These are phyloP conservation scores for Anneissia japonica DNA, from an alignment of 35 echinoderm and acorn worm genomes.

Conservation along the genomic window DNA sequence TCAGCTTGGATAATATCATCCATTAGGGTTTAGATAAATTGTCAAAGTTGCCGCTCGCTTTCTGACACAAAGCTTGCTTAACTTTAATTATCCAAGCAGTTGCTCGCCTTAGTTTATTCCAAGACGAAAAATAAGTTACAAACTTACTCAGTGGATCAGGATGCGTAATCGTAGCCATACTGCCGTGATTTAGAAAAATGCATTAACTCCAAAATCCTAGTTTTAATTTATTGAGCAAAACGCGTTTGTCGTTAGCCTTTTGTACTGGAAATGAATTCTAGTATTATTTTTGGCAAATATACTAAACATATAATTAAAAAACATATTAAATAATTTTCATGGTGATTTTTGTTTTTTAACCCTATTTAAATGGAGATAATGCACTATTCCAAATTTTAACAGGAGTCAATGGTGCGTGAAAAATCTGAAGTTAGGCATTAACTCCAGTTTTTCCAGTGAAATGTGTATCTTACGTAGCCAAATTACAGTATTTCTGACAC, in stretches of 20 bases:
- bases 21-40: not conserved
- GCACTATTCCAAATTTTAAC: too few relatives aligned
- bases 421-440: too few relatives aligned
- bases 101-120: slow-evolving; percentile 7
- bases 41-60: not conserved
- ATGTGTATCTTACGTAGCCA: too few relatives aligned
- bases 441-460: too few relatives aligned
- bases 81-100: slow-evolving; percentile 38
- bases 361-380: too few relatives aligned
- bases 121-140: slow-evolving; percentile 15
- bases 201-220: slow-evolving; percentile 6
- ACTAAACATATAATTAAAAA: not conserved
- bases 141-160: not conserved
- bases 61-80: not conserved
- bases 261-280: not conserved
- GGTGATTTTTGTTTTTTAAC: too few relatives aligned
- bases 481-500: too few relatives aligned
- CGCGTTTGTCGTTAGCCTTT: not conserved
- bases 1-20: slow-evolving; percentile 19
- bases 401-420: too few relatives aligned
- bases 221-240: not conserved
- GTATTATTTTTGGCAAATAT: not conserved
- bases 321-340: not conserved
- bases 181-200: slow-evolving; percentile 6
- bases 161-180: not conserved